These are phyloP conservation scores for Aleiodes leptofemur DNA, from an alignment of 2,888 invertebrate species.

Conservation along the genomic window DNA sequence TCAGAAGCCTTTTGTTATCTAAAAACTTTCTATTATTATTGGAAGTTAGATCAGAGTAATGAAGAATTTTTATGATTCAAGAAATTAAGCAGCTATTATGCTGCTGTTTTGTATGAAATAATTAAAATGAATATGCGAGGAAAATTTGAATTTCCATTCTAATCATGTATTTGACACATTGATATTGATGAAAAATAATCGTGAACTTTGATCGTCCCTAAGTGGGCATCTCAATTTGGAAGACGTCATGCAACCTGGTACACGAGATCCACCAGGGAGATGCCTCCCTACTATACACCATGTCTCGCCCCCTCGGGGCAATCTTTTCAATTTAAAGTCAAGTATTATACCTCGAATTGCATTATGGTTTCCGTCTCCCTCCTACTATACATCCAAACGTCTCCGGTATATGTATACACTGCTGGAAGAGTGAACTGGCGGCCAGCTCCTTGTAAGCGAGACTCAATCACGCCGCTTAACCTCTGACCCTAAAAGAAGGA, in stretches of 20 bases:
- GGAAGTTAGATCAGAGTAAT: background rate
- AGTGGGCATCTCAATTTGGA: slow-evolving; percentile 27
- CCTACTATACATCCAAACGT: slow-evolving; percentile 25
- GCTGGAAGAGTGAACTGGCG: slow-evolving; percentile 45
- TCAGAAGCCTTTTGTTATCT: background rate
- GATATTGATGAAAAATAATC: slow-evolving; percentile 14
- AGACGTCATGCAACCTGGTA: slow-evolving; percentile 24
- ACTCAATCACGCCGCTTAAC: slow-evolving; percentile 76
- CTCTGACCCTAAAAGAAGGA: slow-evolving; percentile 66
- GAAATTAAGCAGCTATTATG: no score
- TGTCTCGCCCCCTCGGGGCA: slow-evolving; percentile 71
- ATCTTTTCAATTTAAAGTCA: slow-evolving; percentile 76
- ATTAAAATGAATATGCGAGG: no score
- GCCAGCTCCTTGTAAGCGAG: slow-evolving; percentile 70
- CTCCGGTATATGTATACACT: slow-evolving; percentile 38
- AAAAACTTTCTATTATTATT: slow-evolving; percentile 12
- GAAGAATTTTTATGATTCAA: no score
- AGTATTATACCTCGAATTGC: slow-evolving; percentile 75
- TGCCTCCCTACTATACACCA: slow-evolving; percentile 32
- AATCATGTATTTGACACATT: slow-evolving; percentile 29
- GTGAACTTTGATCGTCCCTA: slow-evolving; percentile 7
- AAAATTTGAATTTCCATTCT: background rate
- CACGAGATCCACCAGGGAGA: slow-evolving; percentile 23
- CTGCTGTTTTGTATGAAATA: no score
- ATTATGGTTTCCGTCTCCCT: slow-evolving; percentile 73